A percentile compares a stretch with the other conserved stretches of the same genome.
Evolutionary conservation across 2,888 invertebrate genomes (phyloP).

Genomic region (Antheraea yamamai): DNA sequence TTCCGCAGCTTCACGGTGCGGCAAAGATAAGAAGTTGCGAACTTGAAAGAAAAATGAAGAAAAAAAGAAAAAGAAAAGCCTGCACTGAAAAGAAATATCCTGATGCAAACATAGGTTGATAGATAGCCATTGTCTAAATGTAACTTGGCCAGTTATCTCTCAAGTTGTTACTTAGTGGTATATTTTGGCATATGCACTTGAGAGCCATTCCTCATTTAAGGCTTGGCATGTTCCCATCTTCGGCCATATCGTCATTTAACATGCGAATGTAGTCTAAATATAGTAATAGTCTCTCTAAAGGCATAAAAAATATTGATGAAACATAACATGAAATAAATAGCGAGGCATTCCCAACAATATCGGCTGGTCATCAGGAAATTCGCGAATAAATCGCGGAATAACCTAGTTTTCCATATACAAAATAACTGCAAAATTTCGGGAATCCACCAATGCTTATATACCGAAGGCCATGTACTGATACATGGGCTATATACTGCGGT

Average conservation of each 20-base stretch:
- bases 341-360: conserved; percentile 23
- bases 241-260: not conserved
- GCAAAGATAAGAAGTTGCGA: too few species aligned
- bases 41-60: too few species aligned
- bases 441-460: conserved; percentile 65
- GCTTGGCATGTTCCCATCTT: not conserved
- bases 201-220: not conserved
- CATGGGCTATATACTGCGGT: conserved; percentile 72
- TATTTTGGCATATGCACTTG: not conserved
- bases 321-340: conserved; percentile 27
- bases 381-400: conserved; percentile 62
- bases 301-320: not conserved
- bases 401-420: conserved; percentile 81
- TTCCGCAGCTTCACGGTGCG: too few species aligned
- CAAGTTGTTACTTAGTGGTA: not conserved
- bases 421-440: conserved; percentile 82
- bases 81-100: too few species aligned
- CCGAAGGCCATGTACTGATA: conserved; percentile 71
- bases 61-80: too few species aligned
- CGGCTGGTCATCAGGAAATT: conserved; percentile 30
- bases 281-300: not conserved
- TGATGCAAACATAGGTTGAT: too few species aligned
- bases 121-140: too few species aligned
- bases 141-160: not conserved
- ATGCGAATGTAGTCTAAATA: not conserved